Base-by-base conservation (phyloP, 1,140 invertebrate species). In the Drosophila neocordata region DNA sequence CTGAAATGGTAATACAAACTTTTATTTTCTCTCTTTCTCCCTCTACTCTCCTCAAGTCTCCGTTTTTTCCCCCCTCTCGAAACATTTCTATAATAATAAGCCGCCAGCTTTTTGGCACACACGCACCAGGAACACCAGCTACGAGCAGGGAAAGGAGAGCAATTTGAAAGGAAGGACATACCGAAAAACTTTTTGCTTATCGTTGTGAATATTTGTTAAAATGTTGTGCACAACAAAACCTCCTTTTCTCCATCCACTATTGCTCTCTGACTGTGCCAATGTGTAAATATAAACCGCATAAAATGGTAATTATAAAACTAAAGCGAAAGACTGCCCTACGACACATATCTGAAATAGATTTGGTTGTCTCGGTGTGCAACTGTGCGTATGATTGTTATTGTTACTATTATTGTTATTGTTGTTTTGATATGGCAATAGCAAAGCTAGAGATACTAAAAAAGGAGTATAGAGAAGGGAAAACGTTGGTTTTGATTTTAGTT, bases 221-320 rank as follows among this genome's bases (percentile, higher is more conserved):
- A 82, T 64, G 78, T 53, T 74, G 69, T 48, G 53, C 73, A 67
- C 80, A 83, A 80, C 77, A 66, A 35, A 58, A 44, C 6, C 13
- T 8, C 4, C 15, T 15, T 7, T 77, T 77, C 58, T 34, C 58
- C 41, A 15, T 24, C 15, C 18, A 1, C 62, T 65, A n/a, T 51
- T 20, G 4, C 53, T 13, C 53, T 56, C 15, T 8, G 15, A 9
- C 27, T 56, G 35, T 65, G 53, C 62, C 79, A 66, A 69, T 80
- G 60, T 77, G 78, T 81, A 82, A 81, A 87, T 87, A 81, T 57
- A 80, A 82, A 67, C 75, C 83, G 41, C 83, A 87, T 69, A 82
- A 85, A 85, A 87, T 88, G 82, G 75, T 87, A 87, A 87, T 87
- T 87, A 87, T 87, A 88, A 82, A 82, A 82, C 81, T 77, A 80